Evolutionary conservation across 2,888 invertebrate genomes (phyloP).

Genomic region (Gandaritis pyraliata): DNA sequence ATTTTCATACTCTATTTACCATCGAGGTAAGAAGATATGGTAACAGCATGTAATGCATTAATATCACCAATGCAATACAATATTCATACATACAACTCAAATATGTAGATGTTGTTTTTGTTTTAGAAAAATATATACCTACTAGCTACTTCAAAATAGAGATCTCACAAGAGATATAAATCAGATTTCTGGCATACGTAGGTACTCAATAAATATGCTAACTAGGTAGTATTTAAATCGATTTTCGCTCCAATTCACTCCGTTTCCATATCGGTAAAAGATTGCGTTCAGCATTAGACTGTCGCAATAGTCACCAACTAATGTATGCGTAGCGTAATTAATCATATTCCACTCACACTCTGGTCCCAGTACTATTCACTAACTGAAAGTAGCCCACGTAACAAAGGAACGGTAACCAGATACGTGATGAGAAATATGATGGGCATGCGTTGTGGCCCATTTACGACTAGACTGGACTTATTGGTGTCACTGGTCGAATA

Average conservation of each 20-base stretch:
- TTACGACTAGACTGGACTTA: constrained; percentile 49
- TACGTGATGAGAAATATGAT: constrained; percentile 82
- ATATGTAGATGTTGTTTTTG: no score
- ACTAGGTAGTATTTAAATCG: not conserved
- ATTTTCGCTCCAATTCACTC: not conserved
- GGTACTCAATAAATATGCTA: no score
- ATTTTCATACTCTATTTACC: constrained; percentile 52
- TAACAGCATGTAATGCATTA: constrained; percentile 24
- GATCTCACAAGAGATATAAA: no score
- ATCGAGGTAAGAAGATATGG: constrained; percentile 41
- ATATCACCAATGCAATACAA: not conserved
- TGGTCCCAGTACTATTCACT: constrained; percentile 72
- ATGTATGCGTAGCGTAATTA: constrained; percentile 73
- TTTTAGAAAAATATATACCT: no score
- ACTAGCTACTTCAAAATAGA: no score
- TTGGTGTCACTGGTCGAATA: constrained; percentile 60
- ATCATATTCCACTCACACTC: constrained; percentile 78
- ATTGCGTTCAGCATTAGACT: constrained; percentile 25
- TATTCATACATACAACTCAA: constrained; percentile 3
- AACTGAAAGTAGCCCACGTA: constrained; percentile 82
- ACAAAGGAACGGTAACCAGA: constrained; percentile 81
- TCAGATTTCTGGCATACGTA: no score
- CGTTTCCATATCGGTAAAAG: not conserved
- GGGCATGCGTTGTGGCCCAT: constrained; percentile 69
- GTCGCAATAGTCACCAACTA: constrained; percentile 51